A percentile compares a stretch with the other conserved stretches of the same genome.
These are phyloP conservation scores for Druon quercuslanigerum DNA, from an alignment of 1,140 invertebrate species.

Conservation along the genomic window DNA sequence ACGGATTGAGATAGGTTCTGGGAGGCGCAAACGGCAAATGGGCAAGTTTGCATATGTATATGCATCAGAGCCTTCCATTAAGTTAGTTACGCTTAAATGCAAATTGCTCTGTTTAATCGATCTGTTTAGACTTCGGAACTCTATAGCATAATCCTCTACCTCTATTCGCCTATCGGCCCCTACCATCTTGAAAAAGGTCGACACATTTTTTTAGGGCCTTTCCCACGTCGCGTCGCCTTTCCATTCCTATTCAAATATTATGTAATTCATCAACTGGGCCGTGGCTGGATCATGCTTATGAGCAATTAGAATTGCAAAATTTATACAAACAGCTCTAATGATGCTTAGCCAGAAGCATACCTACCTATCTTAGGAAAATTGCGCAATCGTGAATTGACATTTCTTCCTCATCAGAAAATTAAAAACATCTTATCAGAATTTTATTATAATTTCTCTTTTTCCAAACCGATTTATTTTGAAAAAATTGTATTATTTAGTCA, in stretches of 20 bases:
- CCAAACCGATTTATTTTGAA: too few relatives aligned
- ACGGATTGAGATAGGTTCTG: conserved; percentile 15
- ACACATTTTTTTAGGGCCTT: background rate
- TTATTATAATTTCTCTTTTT: too few relatives aligned
- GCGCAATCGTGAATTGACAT: too few relatives aligned
- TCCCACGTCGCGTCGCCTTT: background rate
- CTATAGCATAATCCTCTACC: conserved; percentile 52
- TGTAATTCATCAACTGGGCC: conserved; percentile 2
- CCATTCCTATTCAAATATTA: conserved; percentile 4
- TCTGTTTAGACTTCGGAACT: conserved; percentile 56
- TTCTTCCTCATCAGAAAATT: too few relatives aligned
- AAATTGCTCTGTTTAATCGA: conserved; percentile 70
- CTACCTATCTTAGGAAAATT: too few relatives aligned
- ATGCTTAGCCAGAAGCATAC: too few relatives aligned
- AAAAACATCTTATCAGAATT: too few relatives aligned
- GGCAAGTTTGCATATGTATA: conserved; percentile 64
- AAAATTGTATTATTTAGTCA: too few relatives aligned
- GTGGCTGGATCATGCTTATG: background rate
- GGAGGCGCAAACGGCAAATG: conserved; percentile 37
- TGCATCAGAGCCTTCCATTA: conserved; percentile 64
- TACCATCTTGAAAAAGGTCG: background rate
- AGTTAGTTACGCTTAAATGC: conserved; percentile 75
- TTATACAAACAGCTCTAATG: background rate
- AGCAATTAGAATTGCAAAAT: conserved; percentile 12
- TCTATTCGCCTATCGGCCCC: conserved; percentile 34